Percentiles rank a stretch among this genome's conserved stretches.
These are phyloP conservation scores for Oryzias dopingdopingensis DNA, from an alignment of 2,797 vertebrate species.

Conservation along the genomic window DNA sequence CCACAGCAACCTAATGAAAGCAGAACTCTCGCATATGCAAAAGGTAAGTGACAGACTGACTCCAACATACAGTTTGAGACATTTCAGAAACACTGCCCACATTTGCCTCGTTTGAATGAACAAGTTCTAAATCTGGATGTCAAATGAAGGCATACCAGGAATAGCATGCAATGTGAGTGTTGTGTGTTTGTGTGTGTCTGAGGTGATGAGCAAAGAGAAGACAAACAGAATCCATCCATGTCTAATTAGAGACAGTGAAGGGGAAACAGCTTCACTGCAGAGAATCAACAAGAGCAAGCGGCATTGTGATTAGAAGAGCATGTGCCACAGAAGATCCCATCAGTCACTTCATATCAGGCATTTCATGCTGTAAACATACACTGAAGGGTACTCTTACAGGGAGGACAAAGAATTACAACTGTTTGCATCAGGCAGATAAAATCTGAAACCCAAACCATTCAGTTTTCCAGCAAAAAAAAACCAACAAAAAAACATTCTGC, in stretches of 20 bases:
- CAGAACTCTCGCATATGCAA: slow-evolving; percentile 4
- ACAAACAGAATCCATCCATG: slow-evolving; percentile 51
- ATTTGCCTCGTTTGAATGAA: slow-evolving; percentile 30
- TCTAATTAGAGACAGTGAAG: slow-evolving; percentile 57
- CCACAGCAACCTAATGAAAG: background rate
- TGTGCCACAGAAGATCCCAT: slow-evolving; percentile 16
- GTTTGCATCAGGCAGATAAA: background rate
- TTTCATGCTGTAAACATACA: background rate
- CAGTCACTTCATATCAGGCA: background rate
- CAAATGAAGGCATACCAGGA: slow-evolving; percentile 36
- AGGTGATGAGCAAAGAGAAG: slow-evolving; percentile 31
- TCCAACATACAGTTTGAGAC: background rate
- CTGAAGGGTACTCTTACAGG: background rate
- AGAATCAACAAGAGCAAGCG: slow-evolving; percentile 27
- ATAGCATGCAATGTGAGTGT: slow-evolving; percentile 25
- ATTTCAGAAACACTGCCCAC: slow-evolving; percentile 9
- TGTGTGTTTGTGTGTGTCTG: slow-evolving; percentile 14
- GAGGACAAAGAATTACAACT: background rate
- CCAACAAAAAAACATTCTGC: too few relatives aligned
- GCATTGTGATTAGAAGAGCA: slow-evolving; percentile 21
- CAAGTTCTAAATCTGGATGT: slow-evolving; percentile 41
- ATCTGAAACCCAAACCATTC: too few relatives aligned
- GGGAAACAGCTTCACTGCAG: slow-evolving; percentile 35
- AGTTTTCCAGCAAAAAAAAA: too few relatives aligned
- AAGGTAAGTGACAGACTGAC: background rate